A percentile compares a stretch with the other conserved stretches of the same genome.
These are phyloP conservation scores for Polymixis lichenea DNA, from an alignment of 2,888 invertebrate species.

Conservation along the genomic window DNA sequence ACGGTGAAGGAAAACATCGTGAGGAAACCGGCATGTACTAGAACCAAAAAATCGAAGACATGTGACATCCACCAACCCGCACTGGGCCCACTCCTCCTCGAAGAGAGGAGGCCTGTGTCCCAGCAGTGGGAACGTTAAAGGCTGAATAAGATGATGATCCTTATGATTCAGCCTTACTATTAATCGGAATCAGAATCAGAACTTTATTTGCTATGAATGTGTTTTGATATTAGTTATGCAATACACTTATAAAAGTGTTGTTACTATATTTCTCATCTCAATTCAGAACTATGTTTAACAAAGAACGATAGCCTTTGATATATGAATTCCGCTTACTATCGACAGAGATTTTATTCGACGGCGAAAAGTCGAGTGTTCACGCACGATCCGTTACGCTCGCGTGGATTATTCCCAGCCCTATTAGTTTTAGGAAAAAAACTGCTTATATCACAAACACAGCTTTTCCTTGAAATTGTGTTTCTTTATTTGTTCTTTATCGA, in stretches of 20 bases:
- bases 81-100: too few relatives aligned
- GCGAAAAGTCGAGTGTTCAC: constrained; percentile 21
- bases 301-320: constrained; percentile 20
- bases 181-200: too few relatives aligned
- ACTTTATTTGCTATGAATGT: too few relatives aligned
- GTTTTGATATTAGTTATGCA: too few relatives aligned
- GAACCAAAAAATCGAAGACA: too few relatives aligned
- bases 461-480: constrained; percentile 19
- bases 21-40: too few relatives aligned
- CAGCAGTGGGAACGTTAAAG: too few relatives aligned
- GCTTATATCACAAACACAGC: constrained; percentile 51
- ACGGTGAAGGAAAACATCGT: too few relatives aligned
- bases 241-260: background rate
- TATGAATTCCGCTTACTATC: constrained; percentile 28
- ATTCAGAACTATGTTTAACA: constrained; percentile 26
- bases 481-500: constrained; percentile 39
- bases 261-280: background rate
- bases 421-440: constrained; percentile 54
- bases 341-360: constrained; percentile 21
- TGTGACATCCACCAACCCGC: too few relatives aligned
- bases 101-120: too few relatives aligned
- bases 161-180: too few relatives aligned
- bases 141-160: too few relatives aligned
- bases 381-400: constrained; percentile 10
- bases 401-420: constrained; percentile 31